A percentile compares a stretch with the other conserved stretches of the same genome.
phyloP scores from a whole-genome alignment of 2,797 vertebrate genomes.

The Urophycis tenuis region DNA sequence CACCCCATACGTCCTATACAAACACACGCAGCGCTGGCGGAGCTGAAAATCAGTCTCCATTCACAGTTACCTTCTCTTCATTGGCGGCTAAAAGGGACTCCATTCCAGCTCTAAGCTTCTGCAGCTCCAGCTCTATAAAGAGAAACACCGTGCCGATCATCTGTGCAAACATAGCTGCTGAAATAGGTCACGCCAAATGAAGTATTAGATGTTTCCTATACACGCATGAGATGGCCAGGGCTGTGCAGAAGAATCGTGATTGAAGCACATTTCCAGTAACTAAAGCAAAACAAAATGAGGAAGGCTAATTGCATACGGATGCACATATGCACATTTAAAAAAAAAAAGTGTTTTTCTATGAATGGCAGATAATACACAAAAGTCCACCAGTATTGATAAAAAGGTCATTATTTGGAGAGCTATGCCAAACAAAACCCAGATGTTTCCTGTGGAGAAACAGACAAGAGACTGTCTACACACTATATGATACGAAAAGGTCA shows the following conservation, averaged over 20 bases:
- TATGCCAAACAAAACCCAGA: not conserved
- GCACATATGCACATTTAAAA: slow-evolving; percentile 31
- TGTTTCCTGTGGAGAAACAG: not conserved
- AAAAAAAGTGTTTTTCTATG: not conserved
- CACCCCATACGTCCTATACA: slow-evolving; percentile 9
- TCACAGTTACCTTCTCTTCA: slow-evolving; percentile 83
- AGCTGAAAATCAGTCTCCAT: slow-evolving; percentile 15
- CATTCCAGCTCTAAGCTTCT: slow-evolving; percentile 83
- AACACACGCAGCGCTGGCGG: slow-evolving; percentile 13
- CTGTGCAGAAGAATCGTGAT: not conserved
- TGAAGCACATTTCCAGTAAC: not conserved
- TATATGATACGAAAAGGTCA: not conserved
- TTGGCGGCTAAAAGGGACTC: slow-evolving; percentile 82
- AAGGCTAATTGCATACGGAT: not conserved
- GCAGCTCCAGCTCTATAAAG: slow-evolving; percentile 84
- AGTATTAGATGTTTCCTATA: slow-evolving; percentile 6
- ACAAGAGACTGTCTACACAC: not conserved
- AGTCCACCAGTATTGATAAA: not conserved
- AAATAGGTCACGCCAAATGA: slow-evolving; percentile 17
- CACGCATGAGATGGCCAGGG: not conserved
- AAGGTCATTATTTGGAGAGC: not conserved
- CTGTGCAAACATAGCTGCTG: slow-evolving; percentile 8
- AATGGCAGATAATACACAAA: not conserved
- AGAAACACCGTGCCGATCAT: slow-evolving; percentile 13
- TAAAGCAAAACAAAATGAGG: not conserved